Evolutionary conservation across 1,140 invertebrate species (phyloP), one percentile per base, ranked within the genome.

Genomic region (Danaus plexippus): DNA sequence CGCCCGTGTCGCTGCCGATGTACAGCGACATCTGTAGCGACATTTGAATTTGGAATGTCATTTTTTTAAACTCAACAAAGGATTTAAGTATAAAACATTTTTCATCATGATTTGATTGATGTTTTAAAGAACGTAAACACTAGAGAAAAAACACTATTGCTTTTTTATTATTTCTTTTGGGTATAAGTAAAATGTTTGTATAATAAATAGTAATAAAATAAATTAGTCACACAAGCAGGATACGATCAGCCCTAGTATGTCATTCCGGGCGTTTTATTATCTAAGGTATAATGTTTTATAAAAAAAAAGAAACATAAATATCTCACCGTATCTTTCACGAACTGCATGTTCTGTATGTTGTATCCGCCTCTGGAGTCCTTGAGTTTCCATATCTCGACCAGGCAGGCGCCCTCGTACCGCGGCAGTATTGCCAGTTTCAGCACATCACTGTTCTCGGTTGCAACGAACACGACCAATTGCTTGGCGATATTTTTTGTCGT

Each of bases 321-420:
- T 32, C 90, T 91, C 75, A 93, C 92, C 11, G 93, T 94, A 63
- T 94, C 91, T 76, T 94, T 94, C 1, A 96, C 87, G 69, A 95
- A 94, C 71, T 95, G 92, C 85, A 97, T 89, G 9, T 89, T 90
- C 80, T 91, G 85, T 43, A 94, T 89, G 43, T 90, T 81, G 32
- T 89, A 88, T 22, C 77, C 76, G 1, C 80, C 69, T 61, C 90
- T 81, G 11, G 77, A 67, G 6, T 90, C 89, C 9, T 93, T 89
- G 2, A 94, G 89, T 54, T 93, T 91, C 91, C 96, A 95, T 51
- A 95, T 89, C 79, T 98, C 96, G 11, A 97, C 89, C 4, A 97
- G 83, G 81, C 97, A 98, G 0, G 95, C 91, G 57, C 93, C 89
- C 9, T 91, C 87, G 0, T 88, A 89, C 11, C 88, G 69, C 7